A percentile compares a stretch with the other conserved stretches of the same genome.
These are phyloP conservation scores for Holocentrus rufus DNA, from an alignment of 2,797 vertebrate genomes.

Conservation along the genomic window DNA sequence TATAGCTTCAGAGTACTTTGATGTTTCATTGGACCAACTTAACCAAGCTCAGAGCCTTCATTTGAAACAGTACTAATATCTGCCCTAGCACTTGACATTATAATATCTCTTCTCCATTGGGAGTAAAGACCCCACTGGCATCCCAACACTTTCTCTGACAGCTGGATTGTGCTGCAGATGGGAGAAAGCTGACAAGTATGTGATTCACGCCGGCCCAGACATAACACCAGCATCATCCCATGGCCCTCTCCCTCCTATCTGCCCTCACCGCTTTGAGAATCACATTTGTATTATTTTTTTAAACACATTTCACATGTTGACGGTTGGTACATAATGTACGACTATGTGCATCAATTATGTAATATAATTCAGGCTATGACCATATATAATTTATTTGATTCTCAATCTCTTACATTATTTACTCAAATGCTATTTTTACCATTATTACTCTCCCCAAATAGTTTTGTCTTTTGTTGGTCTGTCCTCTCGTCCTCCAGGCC, in stretches of 20 bases:
- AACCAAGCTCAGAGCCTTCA: background rate
- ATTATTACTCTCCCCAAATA: slow-evolving; percentile 74
- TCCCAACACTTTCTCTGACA: slow-evolving; percentile 66
- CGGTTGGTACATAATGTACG: slow-evolving; percentile 81
- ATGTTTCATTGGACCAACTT: background rate
- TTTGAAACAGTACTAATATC: slow-evolving; percentile 54
- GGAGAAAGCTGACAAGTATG: slow-evolving; percentile 44
- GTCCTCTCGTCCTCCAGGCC: slow-evolving; percentile 44
- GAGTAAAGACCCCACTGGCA: slow-evolving; percentile 64
- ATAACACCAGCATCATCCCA: slow-evolving; percentile 67
- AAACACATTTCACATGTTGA: slow-evolving; percentile 82
- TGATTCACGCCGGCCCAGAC: slow-evolving; percentile 66
- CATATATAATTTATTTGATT: slow-evolving; percentile 82
- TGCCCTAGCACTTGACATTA: slow-evolving; percentile 69
- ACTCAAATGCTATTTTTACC: slow-evolving; percentile 77
- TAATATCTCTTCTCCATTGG: slow-evolving; percentile 65
- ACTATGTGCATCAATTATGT: slow-evolving; percentile 80
- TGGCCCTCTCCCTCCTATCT: slow-evolving; percentile 58
- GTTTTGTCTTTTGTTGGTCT: slow-evolving; percentile 75
- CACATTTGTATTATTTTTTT: slow-evolving; percentile 78
- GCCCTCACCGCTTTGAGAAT: slow-evolving; percentile 77
- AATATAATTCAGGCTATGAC: slow-evolving; percentile 78
- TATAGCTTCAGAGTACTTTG: background rate
- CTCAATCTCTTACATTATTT: slow-evolving; percentile 78
- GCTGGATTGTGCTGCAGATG: slow-evolving; percentile 62